phyloP scores from a whole-genome alignment of 2,113 vertebrate species.

The Emydura subglobosa region DNA sequence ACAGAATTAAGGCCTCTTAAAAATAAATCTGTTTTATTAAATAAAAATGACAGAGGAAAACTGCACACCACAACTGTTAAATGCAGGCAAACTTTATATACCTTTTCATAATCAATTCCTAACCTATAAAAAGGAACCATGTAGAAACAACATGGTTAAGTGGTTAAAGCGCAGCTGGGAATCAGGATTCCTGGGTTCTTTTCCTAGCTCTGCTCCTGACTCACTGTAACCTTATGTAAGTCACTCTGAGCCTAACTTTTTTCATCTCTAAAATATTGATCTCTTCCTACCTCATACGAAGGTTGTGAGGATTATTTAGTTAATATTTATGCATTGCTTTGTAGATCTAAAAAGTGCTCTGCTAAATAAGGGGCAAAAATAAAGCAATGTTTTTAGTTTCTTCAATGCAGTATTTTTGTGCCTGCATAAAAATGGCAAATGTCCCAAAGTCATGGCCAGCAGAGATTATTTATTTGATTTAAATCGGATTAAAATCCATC shows the following conservation, averaged over 20 bases:
- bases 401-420: not conserved
- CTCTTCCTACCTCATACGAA: not conserved
- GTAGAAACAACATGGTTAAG: not conserved
- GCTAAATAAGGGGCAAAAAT: not conserved
- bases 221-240: not conserved
- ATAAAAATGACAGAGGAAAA: not conserved
- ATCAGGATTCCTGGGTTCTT: not conserved
- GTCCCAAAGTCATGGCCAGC: not conserved
- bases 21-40: not conserved
- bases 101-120: not conserved
- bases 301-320: not conserved
- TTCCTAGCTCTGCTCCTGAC: fast-evolving
- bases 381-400: not conserved
- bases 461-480: not conserved
- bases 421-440: not conserved
- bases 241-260: not conserved
- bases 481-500: not conserved
- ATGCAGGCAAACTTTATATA: fast-evolving
- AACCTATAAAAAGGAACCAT: not conserved
- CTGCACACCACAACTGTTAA: not conserved
- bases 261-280: not conserved
- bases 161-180: not conserved
- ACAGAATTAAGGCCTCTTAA: not conserved
- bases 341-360: not conserved
- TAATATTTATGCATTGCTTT: not conserved